Percentiles rank a stretch among this genome's conserved stretches.
These are phyloP conservation scores for Papilio elwesi DNA, from an alignment of 2,888 invertebrate genomes.

Conservation along the genomic window DNA sequence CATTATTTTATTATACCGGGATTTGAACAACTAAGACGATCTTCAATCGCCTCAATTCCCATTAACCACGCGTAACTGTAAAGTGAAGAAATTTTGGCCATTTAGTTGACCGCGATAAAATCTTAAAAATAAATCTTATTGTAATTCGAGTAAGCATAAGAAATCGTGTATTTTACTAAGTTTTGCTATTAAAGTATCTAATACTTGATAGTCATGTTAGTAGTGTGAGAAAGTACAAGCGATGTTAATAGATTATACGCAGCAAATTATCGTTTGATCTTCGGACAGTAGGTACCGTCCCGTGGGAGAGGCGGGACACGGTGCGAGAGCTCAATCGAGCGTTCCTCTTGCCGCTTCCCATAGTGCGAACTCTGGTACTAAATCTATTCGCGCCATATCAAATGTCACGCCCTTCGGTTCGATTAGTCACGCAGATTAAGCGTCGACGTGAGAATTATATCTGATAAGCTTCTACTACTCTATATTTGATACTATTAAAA, in stretches of 20 bases:
- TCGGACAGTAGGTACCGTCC: conserved; percentile 47
- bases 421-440: conserved; percentile 45
- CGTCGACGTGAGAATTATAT: conserved; percentile 42
- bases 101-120: no score
- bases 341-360: conserved; percentile 58
- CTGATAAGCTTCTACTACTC: conserved; percentile 16
- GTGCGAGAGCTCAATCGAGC: conserved; percentile 63
- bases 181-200: not conserved
- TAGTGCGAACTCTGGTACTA: conserved; percentile 50
- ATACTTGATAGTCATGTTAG: not conserved
- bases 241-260: conserved; percentile 61
- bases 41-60: not conserved
- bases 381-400: conserved; percentile 63
- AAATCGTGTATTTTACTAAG: not conserved
- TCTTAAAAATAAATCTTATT: no score
- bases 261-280: conserved; percentile 55
- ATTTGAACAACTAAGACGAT: conserved; percentile 1
- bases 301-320: conserved; percentile 61
- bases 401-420: conserved; percentile 65
- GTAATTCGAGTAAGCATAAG: not conserved
- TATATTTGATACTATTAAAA: not conserved
- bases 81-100: no score
- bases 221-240: conserved; percentile 42
- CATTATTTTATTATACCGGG: not conserved
- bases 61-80: no score